A percentile compares a stretch with the other conserved stretches of the same genome.
Evolutionary conservation across 2,797 vertebrate genomes (phyloP).

Genomic region (Trachurus trachurus): DNA sequence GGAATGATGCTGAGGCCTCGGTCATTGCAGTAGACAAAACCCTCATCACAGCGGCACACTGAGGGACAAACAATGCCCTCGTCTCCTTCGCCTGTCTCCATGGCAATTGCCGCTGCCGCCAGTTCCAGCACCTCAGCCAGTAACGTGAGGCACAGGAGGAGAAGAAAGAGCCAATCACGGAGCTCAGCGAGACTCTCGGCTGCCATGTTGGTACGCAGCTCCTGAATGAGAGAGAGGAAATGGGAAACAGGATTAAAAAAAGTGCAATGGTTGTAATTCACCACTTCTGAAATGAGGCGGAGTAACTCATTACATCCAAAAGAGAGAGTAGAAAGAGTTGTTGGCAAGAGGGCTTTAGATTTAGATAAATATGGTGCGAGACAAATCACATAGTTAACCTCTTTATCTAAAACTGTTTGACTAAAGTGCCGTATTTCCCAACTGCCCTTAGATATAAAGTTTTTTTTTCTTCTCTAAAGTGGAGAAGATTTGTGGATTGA

Average conservation of each 20-base stretch:
- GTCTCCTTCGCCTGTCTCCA: constrained; percentile 85
- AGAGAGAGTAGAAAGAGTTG: constrained; percentile 16
- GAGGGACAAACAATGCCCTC: constrained; percentile 90
- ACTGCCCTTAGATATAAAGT: constrained; percentile 31
- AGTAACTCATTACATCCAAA: constrained; percentile 19
- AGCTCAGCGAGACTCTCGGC: constrained; percentile 89
- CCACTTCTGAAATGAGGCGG: constrained; percentile 10
- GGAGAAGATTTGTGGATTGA: constrained; percentile 45
- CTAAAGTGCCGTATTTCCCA: constrained; percentile 24
- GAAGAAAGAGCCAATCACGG: constrained; percentile 93
- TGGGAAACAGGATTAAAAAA: constrained; percentile 53
- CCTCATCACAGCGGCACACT: constrained; percentile 93
- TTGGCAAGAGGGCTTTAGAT: neutral
- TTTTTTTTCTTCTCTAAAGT: constrained; percentile 42
- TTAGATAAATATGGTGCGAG: constrained; percentile 12
- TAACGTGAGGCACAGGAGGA: constrained; percentile 92
- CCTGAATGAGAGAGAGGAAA: constrained; percentile 67
- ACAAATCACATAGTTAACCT: constrained; percentile 25
- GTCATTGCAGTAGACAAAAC: constrained; percentile 97
- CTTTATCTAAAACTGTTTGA: constrained; percentile 23
- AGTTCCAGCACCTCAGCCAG: constrained; percentile 91
- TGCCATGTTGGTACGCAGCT: constrained; percentile 81
- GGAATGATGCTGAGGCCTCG: constrained; percentile 93
- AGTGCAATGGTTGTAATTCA: constrained; percentile 19
- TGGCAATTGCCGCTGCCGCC: constrained; percentile 86